Conservation (phyloP, 2,113 vertebrate genomes). For the Microtus ochrogaster region DNA sequence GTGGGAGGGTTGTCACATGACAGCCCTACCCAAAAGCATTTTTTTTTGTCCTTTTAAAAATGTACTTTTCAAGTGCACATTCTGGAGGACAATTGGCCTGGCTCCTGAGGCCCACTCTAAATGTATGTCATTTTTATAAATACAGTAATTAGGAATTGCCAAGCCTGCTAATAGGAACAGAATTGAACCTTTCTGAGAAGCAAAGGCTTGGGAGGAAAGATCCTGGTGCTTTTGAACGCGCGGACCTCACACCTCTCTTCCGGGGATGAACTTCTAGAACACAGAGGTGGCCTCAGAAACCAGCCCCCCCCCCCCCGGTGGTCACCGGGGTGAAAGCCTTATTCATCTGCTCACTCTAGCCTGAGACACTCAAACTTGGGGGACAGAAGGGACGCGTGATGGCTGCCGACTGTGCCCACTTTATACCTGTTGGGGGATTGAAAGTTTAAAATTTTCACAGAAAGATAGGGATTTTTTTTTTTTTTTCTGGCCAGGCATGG, state of each 20-base stretch:
- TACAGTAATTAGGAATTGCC: constrained; percentile 70
- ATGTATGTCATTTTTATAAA: constrained; percentile 72
- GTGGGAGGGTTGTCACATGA: background rate
- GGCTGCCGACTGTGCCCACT: background rate
- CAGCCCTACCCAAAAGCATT: background rate
- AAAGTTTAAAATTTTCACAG: background rate
- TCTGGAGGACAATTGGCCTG: constrained; percentile 9
- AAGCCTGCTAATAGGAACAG: constrained; percentile 1
- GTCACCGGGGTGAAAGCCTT: background rate
- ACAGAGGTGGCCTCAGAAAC: background rate
- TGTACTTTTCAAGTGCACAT: background rate
- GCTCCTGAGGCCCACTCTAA: constrained; percentile 62
- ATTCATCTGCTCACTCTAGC: fast-evolving
- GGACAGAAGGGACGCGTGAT: fast-evolving
- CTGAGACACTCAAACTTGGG: background rate
- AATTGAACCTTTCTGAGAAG: constrained; percentile 8
- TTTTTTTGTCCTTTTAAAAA: constrained; percentile 52
- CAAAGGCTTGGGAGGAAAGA: background rate
- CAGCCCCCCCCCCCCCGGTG: background rate
- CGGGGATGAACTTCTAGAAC: background rate
- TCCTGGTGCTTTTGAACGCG: background rate
- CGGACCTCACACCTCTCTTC: background rate
- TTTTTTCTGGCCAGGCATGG: background rate
- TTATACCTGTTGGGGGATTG: background rate
- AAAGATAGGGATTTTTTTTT: background rate